Conservation (phyloP, 1,140 invertebrate species). For the Habropoda laboriosa region DNA sequence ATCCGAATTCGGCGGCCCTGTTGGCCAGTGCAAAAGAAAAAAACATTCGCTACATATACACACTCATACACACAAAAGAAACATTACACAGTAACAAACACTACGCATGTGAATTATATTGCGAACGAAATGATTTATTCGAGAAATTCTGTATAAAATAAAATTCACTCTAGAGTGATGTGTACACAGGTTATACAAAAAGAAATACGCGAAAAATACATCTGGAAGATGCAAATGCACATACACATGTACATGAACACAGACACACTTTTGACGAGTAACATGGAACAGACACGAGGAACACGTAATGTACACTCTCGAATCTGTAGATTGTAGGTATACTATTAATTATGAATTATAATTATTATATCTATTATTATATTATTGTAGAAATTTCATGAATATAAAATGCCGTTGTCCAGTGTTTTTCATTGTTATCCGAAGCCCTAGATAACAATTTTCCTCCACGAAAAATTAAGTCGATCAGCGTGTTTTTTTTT, state of each 20-base stretch:
- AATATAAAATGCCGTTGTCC: constrained; percentile 68
- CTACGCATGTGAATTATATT: constrained; percentile 43
- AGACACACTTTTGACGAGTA: constrained; percentile 38
- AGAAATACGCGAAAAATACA: constrained; percentile 23
- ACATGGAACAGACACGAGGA: constrained; percentile 48
- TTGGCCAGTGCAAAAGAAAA: constrained; percentile 46
- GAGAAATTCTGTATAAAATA: constrained; percentile 62
- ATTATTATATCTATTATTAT: constrained; percentile 78
- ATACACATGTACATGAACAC: constrained; percentile 32
- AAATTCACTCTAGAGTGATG: constrained; percentile 59
- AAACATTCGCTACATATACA: constrained; percentile 33
- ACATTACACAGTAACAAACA: not conserved
- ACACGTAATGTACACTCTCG: constrained; percentile 60
- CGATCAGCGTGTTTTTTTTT: too few relatives aligned
- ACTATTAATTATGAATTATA: constrained; percentile 75
- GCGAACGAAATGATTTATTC: constrained; percentile 53
- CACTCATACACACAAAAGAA: not conserved
- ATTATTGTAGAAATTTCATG: constrained; percentile 81
- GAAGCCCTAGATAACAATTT: not conserved
- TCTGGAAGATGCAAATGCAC: constrained; percentile 25
- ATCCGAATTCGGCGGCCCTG: constrained; percentile 65
- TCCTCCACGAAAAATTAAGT: not conserved
- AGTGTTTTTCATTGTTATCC: constrained; percentile 16
- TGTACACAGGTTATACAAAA: constrained; percentile 22
- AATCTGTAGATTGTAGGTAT: constrained; percentile 76